Evolutionary conservation across 2,113 vertebrate species (phyloP).

Genomic region (Propithecus coquereli): DNA sequence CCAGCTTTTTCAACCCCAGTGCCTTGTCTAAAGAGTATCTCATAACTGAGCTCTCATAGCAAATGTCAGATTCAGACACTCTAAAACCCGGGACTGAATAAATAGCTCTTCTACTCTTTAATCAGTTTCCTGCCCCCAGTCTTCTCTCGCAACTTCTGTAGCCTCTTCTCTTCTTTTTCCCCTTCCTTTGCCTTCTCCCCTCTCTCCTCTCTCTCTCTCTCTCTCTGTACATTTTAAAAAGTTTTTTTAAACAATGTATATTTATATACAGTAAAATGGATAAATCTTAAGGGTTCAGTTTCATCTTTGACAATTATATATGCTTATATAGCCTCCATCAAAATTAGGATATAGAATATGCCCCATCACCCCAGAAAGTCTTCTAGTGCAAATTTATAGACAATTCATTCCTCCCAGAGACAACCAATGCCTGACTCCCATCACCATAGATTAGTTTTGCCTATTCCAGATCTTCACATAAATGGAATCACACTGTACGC

Average conservation of each 20-base stretch:
- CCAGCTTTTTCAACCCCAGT: background rate
- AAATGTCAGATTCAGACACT: background rate
- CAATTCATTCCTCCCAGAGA: background rate
- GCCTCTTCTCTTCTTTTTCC: no score
- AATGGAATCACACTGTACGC: background rate
- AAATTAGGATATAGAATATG: background rate
- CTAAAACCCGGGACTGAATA: background rate
- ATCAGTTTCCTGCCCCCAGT: background rate
- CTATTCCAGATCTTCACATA: background rate
- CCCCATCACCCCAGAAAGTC: background rate
- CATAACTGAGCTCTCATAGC: background rate
- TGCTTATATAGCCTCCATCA: background rate
- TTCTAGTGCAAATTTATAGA: background rate
- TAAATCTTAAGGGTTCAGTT: background rate
- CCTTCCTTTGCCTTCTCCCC: background rate
- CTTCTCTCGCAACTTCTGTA: background rate
- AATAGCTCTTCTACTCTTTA: background rate
- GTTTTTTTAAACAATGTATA: background rate
- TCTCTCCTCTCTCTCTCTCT: background rate
- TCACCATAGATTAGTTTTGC: background rate
- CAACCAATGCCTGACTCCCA: background rate
- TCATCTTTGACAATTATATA: background rate
- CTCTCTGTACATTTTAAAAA: background rate
- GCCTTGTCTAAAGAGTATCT: background rate
- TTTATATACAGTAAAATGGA: background rate